Evolutionary conservation across 2,113 vertebrate species (phyloP).

Genomic region (Nannospalax galili): DNA sequence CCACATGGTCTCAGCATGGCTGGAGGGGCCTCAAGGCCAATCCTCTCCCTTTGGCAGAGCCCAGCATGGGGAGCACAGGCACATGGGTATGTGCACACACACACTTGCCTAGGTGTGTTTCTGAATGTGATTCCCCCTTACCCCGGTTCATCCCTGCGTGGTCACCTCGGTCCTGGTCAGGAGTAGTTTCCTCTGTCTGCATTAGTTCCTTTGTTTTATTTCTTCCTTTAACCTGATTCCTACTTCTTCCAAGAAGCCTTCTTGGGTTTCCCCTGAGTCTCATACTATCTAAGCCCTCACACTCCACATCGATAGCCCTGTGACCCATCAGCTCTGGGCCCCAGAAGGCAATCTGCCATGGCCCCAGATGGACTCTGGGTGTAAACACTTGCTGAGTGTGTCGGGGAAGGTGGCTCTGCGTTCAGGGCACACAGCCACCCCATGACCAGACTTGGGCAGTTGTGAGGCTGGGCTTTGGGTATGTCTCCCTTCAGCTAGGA

Average conservation of each 20-base stretch:
- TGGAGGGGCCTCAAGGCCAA: no score
- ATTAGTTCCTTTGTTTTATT: neutral
- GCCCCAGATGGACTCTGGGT: neutral
- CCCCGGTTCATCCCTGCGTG: no score
- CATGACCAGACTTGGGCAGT: neutral
- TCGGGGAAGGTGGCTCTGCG: fast-evolving
- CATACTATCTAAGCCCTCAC: neutral
- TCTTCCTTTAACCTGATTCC: neutral
- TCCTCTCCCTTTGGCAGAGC: neutral
- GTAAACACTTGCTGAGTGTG: fast-evolving
- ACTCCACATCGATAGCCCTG: fast-evolving
- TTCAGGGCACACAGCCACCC: fast-evolving
- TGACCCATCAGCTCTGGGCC: no score
- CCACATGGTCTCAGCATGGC: neutral
- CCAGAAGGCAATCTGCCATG: neutral
- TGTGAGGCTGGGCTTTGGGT: fast-evolving
- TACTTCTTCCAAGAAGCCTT: neutral
- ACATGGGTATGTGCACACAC: fast-evolving
- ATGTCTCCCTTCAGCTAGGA: neutral
- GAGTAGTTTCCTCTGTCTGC: fast-evolving
- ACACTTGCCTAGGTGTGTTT: fast-evolving
- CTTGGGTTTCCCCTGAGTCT: neutral
- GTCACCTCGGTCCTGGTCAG: neutral
- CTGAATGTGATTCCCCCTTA: fast-evolving
- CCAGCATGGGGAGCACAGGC: neutral